A percentile compares a stretch with the other conserved stretches of the same genome.
Conservation (phyloP, 2,113 vertebrate species). For the Enhydra lutris region DNA sequence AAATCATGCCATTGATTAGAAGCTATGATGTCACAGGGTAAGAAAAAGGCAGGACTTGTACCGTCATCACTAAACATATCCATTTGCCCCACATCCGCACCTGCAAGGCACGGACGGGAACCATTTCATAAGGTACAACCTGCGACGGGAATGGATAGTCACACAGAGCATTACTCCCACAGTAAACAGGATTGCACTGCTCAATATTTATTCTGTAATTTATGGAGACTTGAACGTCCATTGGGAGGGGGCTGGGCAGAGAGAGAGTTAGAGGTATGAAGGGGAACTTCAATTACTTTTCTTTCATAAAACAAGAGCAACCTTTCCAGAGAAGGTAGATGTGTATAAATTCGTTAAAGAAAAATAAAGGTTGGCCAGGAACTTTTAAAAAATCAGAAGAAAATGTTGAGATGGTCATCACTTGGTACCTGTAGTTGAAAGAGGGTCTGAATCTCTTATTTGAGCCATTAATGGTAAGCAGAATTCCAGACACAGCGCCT, state of each 20-base stretch:
- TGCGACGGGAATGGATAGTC: too few relatives aligned
- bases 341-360: not conserved
- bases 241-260: not conserved
- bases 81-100: not conserved
- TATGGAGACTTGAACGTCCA: not conserved
- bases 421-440: not conserved
- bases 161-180: not conserved
- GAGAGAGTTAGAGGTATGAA: not conserved
- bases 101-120: not conserved
- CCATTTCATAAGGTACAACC: not conserved
- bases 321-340: not conserved
- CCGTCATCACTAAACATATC: not conserved
- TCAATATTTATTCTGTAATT: not conserved
- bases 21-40: not conserved
- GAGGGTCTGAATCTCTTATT: not conserved
- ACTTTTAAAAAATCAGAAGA: not conserved
- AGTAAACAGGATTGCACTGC: not conserved
- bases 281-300: not conserved
- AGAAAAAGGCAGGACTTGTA: not conserved
- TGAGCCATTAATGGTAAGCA: not conserved
- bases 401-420: not conserved
- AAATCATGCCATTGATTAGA: not conserved
- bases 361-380: not conserved
- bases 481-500: not conserved
- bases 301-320: not conserved